A percentile compares a stretch with the other conserved stretches of the same genome.
These are phyloP conservation scores for Carpatolechia fugitivella DNA, from an alignment of 2,888 invertebrate genomes.

Conservation along the genomic window DNA sequence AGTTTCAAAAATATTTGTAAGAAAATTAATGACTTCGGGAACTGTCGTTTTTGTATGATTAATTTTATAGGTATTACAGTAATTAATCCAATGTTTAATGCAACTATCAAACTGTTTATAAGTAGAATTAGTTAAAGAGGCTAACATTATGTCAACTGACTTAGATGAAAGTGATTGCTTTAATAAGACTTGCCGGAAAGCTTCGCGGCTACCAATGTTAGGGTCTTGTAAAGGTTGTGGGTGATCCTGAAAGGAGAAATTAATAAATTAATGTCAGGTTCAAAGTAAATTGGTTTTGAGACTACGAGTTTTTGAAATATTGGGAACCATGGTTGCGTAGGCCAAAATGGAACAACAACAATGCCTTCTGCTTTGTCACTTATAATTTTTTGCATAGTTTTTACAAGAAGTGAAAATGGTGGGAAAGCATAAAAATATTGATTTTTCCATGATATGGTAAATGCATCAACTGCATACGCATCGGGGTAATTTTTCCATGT, in stretches of 20 bases:
- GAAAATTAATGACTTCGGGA: conserved; percentile 2
- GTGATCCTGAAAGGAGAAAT: conserved; percentile 11
- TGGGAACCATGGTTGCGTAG: conserved; percentile 29
- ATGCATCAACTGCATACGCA: conserved; percentile 25
- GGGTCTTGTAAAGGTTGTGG: not conserved
- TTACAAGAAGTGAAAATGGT: conserved; percentile 25
- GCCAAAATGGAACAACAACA: conserved; percentile 26
- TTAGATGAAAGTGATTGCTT: conserved; percentile 1
- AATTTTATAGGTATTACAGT: not conserved
- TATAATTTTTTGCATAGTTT: conserved; percentile 24
- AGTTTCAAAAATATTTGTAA: conserved; percentile 14
- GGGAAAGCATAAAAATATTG: conserved; percentile 28
- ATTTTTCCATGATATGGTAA: conserved; percentile 26
- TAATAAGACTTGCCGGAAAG: conserved; percentile 17
- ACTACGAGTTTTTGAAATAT: conserved; percentile 16
- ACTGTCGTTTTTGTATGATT: not conserved
- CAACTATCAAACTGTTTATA: conserved; percentile 17
- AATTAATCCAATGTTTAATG: conserved; percentile 11
- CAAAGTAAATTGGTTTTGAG: conserved; percentile 13
- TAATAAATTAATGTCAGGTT: conserved; percentile 6
- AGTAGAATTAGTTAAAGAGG: conserved; percentile 14
- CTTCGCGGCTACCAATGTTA: conserved; percentile 17
- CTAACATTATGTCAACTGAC: conserved; percentile 14
- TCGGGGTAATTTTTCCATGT: conserved; percentile 29
- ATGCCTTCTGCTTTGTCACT: conserved; percentile 26